Percentiles rank a stretch among this genome's conserved stretches.
phyloP scores from a whole-genome alignment of 2,113 vertebrate genomes.

The Pygoscelis antarcticus region DNA sequence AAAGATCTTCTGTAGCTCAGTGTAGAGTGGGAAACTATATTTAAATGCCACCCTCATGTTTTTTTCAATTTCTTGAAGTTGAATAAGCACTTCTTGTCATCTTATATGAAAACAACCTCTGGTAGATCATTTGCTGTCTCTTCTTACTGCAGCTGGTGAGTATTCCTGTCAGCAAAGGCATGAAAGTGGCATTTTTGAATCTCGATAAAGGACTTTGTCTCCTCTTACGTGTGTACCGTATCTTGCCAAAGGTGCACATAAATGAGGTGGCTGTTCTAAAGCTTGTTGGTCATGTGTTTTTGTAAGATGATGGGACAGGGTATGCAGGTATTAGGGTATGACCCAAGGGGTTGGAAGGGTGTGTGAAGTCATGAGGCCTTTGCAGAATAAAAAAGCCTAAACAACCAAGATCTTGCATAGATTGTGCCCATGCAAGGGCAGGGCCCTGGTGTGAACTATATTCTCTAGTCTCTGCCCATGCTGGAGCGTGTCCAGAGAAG shows the following conservation, averaged over 20 bases:
- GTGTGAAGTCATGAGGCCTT: background rate
- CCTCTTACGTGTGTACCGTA: accelerated
- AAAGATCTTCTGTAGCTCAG: background rate
- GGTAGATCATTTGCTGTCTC: background rate
- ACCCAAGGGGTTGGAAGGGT: background rate
- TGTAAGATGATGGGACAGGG: background rate
- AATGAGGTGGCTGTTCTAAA: background rate
- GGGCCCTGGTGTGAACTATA: accelerated
- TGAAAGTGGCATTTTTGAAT: background rate
- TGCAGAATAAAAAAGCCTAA: background rate
- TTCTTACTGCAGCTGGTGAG: background rate
- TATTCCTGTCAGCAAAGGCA: background rate
- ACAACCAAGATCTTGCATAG: background rate
- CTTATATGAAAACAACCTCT: background rate
- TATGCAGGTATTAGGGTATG: background rate
- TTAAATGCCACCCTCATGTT: background rate
- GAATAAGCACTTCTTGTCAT: background rate
- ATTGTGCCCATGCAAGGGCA: background rate
- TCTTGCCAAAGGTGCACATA: background rate
- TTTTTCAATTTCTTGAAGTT: background rate
- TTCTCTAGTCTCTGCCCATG: background rate
- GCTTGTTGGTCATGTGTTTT: background rate
- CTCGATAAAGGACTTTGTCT: background rate
- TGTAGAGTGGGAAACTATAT: background rate
- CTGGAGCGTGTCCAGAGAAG: too few relatives aligned